These are phyloP conservation scores for Dicranocentrus wangi DNA, from an alignment of 2,888 invertebrate genomes.

Conservation along the genomic window DNA sequence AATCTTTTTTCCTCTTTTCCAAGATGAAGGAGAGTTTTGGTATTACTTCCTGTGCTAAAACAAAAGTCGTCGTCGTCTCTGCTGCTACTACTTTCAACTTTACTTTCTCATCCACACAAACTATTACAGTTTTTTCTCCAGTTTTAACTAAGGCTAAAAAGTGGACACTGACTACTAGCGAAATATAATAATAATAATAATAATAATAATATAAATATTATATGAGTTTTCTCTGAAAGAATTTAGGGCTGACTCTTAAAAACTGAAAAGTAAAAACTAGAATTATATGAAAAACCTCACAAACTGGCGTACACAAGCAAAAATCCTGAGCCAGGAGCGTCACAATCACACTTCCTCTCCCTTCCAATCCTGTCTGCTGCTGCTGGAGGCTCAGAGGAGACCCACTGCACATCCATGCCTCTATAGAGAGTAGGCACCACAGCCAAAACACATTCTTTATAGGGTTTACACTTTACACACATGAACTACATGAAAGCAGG, in stretches of 20 bases:
- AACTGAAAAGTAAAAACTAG: not conserved
- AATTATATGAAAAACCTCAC: constrained; percentile 48
- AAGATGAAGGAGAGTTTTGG: no score
- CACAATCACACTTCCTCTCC: constrained; percentile 66
- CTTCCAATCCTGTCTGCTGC: constrained; percentile 64
- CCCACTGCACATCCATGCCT: constrained; percentile 62
- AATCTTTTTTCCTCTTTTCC: no score
- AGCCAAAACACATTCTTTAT: constrained; percentile 4
- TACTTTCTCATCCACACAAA: no score
- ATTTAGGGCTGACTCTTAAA: constrained; percentile 1
- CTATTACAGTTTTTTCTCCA: no score
- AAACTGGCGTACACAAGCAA: constrained; percentile 61
- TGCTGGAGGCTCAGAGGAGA: constrained; percentile 64
- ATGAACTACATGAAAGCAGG: not conserved
- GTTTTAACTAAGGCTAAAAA: no score
- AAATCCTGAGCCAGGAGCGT: constrained; percentile 66
- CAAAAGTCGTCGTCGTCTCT: no score
- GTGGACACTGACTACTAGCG: no score
- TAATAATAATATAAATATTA: no score
- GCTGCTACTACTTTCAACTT: no score
- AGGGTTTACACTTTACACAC: not conserved
- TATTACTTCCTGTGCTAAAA: no score
- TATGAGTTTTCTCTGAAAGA: no score
- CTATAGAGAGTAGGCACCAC: constrained; percentile 43
- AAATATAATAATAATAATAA: no score